Evolutionary conservation across 2,797 vertebrate species (phyloP).

Genomic region (Gadopsis marmoratus): DNA sequence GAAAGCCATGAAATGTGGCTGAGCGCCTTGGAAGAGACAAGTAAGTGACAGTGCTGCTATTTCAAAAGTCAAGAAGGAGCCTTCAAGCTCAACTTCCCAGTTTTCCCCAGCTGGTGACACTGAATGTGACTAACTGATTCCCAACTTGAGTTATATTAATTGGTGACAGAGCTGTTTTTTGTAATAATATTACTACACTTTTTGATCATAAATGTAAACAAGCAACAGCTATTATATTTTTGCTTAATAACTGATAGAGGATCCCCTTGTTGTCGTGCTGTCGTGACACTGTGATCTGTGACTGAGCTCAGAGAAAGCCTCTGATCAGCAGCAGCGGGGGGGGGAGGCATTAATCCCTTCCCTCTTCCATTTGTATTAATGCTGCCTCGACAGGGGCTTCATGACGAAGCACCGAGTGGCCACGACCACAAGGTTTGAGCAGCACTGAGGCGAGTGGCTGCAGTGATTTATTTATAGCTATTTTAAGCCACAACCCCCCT

Average conservation of each 20-base stretch:
- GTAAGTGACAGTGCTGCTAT: neutral
- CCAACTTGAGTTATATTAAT: neutral
- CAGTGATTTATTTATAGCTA: neutral
- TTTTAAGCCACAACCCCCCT: neutral
- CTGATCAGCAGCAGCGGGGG: constrained; percentile 13
- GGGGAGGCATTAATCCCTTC: constrained; percentile 24
- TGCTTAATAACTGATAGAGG: neutral
- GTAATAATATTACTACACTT: too few relatives aligned
- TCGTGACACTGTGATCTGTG: constrained; percentile 22
- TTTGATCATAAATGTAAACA: too few relatives aligned
- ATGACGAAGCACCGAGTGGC: constrained; percentile 53
- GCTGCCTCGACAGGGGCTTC: constrained; percentile 47
- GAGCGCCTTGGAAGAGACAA: too few relatives aligned
- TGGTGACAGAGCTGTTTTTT: neutral
- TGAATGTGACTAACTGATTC: neutral
- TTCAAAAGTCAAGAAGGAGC: too few relatives aligned
- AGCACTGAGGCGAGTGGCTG: neutral
- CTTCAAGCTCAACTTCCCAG: neutral
- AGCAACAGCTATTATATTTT: too few relatives aligned
- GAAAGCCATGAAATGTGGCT: too few relatives aligned
- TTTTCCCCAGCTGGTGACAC: too few relatives aligned
- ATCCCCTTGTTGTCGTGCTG: neutral
- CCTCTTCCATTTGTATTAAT: constrained; percentile 44
- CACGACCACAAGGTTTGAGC: constrained; percentile 46
- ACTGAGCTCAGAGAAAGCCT: constrained; percentile 22